phyloP scores from a whole-genome alignment of 2,888 invertebrate species.

The Drosophila affinis region DNA sequence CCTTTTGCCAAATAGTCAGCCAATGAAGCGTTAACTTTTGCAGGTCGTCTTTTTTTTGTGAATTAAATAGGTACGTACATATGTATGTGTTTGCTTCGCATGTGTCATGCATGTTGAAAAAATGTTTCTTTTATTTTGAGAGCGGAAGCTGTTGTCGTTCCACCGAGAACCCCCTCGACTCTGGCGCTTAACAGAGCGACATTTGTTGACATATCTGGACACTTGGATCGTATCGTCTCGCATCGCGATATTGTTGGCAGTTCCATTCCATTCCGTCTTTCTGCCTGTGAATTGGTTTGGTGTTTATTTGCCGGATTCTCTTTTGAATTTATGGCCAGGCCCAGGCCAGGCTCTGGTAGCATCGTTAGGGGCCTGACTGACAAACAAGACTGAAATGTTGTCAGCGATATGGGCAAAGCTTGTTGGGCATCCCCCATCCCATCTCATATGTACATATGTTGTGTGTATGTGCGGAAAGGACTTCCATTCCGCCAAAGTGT shows the following conservation, averaged over 20 bases:
- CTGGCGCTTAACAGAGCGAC: slow-evolving; percentile 61
- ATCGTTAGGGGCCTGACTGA: slow-evolving; percentile 9
- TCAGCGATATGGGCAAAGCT: slow-evolving; percentile 8
- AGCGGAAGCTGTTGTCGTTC: slow-evolving; percentile 51
- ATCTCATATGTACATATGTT: not conserved
- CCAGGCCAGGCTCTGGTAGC: not conserved
- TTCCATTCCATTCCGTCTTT: slow-evolving; percentile 23
- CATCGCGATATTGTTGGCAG: slow-evolving; percentile 48
- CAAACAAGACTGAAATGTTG: slow-evolving; percentile 36
- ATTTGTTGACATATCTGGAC: slow-evolving; percentile 71
- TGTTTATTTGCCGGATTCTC: slow-evolving; percentile 34
- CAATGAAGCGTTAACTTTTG: slow-evolving; percentile 44
- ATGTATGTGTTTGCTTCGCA: not conserved
- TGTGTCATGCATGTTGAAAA: slow-evolving; percentile 48
- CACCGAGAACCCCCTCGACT: slow-evolving; percentile 20
- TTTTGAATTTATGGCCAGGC: slow-evolving; percentile 44
- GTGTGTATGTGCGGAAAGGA: slow-evolving; percentile 5
- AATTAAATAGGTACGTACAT: no score
- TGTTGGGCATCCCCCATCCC: slow-evolving; percentile 5
- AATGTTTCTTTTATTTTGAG: slow-evolving; percentile 27
- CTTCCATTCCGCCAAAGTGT: slow-evolving; percentile 2
- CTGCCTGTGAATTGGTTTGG: slow-evolving; percentile 15
- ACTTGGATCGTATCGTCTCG: slow-evolving; percentile 51
- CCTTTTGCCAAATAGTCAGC: slow-evolving; percentile 44
- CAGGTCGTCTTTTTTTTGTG: slow-evolving; percentile 13